phyloP scores from a whole-genome alignment of 2,113 vertebrate species.

The Melospiza melodia region DNA sequence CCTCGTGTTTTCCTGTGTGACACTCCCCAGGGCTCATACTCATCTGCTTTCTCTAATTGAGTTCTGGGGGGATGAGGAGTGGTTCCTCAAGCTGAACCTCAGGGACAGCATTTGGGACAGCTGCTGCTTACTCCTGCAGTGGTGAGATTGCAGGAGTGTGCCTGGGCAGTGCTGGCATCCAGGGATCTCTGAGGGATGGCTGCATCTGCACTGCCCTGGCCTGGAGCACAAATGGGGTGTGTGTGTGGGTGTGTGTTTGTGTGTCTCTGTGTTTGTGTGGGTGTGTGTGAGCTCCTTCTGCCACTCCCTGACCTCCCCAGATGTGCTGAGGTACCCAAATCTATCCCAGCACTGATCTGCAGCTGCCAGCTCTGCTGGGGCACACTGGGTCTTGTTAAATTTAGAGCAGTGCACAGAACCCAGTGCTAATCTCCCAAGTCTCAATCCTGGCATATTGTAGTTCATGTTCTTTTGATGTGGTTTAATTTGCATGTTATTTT shows the following conservation, averaged over 20 bases:
- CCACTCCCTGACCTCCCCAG: background rate
- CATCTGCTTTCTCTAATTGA: background rate
- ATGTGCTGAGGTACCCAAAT: background rate
- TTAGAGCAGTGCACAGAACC: background rate
- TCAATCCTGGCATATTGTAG: background rate
- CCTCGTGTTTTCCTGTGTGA: rapidly evolving
- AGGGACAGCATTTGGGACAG: background rate
- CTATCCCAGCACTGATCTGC: background rate
- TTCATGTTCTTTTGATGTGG: background rate
- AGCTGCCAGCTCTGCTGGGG: conserved; percentile 10
- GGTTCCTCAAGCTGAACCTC: background rate
- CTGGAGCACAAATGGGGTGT: background rate
- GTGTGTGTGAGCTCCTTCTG: background rate
- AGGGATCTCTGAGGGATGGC: background rate
- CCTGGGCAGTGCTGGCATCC: background rate
- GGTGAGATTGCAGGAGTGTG: background rate
- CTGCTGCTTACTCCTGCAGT: background rate
- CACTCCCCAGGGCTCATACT: background rate
- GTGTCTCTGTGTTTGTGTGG: background rate
- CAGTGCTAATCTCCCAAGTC: background rate
- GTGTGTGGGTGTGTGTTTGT: too few relatives aligned
- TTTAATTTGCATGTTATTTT: background rate
- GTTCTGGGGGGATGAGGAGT: background rate
- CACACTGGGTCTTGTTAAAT: background rate
- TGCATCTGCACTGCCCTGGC: background rate